Percentiles rank a stretch among this genome's conserved stretches.
Evolutionary conservation across 1,140 invertebrate genomes (phyloP).

Genomic region (Papilio machaon): DNA sequence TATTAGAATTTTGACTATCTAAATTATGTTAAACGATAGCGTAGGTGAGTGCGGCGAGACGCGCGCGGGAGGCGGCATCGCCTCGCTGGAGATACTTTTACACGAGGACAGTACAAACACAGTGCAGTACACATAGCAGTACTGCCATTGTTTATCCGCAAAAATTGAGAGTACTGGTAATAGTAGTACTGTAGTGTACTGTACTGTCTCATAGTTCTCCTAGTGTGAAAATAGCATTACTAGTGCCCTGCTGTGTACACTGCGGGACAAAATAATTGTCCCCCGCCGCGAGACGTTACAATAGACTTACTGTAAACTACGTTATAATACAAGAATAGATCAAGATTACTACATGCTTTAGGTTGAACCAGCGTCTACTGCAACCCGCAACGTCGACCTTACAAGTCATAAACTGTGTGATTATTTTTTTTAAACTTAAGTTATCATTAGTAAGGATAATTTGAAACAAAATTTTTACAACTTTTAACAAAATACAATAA

Average conservation of each 20-base stretch:
- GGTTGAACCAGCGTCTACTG: slow-evolving; percentile 63
- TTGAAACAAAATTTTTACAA: too few relatives aligned
- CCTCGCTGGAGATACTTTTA: slow-evolving; percentile 6
- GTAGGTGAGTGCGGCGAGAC: slow-evolving; percentile 47
- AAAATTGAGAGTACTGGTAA: too few relatives aligned
- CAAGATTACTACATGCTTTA: slow-evolving; percentile 69
- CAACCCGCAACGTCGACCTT: slow-evolving; percentile 58
- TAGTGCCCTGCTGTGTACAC: slow-evolving; percentile 55
- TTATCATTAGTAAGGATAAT: too few relatives aligned
- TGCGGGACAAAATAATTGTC: slow-evolving; percentile 45
- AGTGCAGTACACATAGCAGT: background rate
- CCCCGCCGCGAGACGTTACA: slow-evolving; percentile 55
- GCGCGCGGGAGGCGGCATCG: slow-evolving; percentile 46
- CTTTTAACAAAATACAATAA: too few relatives aligned
- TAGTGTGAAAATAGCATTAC: slow-evolving; percentile 4
- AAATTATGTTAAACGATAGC: slow-evolving; percentile 64
- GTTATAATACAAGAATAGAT: slow-evolving; percentile 72
- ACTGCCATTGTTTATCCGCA: background rate
- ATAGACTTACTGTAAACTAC: slow-evolving; percentile 69
- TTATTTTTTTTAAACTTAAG: too few relatives aligned
- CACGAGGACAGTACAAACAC: slow-evolving; percentile 41
- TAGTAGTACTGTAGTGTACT: background rate
- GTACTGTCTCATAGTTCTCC: background rate
- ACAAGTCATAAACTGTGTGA: background rate
- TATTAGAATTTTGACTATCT: slow-evolving; percentile 80